A percentile compares a stretch with the other conserved stretches of the same genome.
These are phyloP conservation scores for Trichomalopsis sarcophagae DNA, from an alignment of 1,140 invertebrate species.

Conservation along the genomic window DNA sequence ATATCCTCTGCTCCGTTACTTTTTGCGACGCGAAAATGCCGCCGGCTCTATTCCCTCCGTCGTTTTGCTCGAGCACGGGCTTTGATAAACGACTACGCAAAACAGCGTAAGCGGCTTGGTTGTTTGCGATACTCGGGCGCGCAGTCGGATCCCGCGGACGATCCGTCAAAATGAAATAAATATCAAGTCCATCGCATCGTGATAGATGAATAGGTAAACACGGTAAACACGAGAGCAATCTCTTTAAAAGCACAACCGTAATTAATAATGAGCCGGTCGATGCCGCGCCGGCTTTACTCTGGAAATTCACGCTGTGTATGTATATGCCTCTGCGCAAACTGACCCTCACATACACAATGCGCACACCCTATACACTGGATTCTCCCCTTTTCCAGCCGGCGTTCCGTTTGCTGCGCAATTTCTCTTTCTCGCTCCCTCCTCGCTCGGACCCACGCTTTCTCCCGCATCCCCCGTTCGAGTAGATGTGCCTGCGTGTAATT, in stretches of 20 bases:
- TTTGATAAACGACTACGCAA: too few species aligned
- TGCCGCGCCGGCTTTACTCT: too few species aligned
- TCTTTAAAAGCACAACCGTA: too few species aligned
- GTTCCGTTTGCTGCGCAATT: not conserved
- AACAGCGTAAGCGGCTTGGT: too few species aligned
- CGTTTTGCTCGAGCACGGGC: too few species aligned
- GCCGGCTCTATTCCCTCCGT: too few species aligned
- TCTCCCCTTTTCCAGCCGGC: not conserved
- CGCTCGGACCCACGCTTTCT: not conserved
- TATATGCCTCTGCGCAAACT: not conserved
- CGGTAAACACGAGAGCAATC: too few species aligned
- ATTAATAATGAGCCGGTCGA: too few species aligned
- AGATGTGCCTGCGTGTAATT: not conserved
- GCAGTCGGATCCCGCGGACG: not conserved
- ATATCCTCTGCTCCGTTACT: too few species aligned
- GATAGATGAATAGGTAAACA: not conserved
- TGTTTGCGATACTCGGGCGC: not conserved
- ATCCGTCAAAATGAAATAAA: not conserved
- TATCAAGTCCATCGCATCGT: not conserved
- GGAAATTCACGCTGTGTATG: not conserved
- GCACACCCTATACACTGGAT: too few species aligned
- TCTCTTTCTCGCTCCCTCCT: not conserved
- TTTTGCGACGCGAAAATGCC: too few species aligned
- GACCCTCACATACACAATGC: not conserved
- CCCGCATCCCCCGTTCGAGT: not conserved